Evolutionary conservation across 2,113 vertebrate species (phyloP).

Genomic region (Candoia aspera): DNA sequence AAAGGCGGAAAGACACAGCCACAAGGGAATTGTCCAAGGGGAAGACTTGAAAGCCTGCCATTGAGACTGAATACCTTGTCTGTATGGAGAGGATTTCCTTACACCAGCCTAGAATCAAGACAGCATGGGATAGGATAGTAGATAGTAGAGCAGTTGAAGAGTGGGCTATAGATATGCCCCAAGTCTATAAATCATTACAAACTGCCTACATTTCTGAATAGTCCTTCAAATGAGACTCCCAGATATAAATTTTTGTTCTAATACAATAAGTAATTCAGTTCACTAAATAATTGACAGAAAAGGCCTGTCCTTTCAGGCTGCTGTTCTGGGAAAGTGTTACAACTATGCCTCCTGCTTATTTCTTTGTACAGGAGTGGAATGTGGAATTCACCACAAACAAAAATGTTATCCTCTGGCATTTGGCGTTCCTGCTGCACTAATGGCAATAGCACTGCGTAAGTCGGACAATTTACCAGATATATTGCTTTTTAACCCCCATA

Average conservation of each 20-base stretch:
- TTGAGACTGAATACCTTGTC: neutral
- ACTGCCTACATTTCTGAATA: neutral
- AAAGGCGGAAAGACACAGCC: neutral
- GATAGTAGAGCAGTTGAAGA: neutral
- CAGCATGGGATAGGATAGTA: neutral
- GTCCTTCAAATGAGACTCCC: neutral
- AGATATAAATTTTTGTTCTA: neutral
- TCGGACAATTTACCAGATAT: neutral
- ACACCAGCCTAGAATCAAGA: neutral
- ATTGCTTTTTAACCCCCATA: neutral
- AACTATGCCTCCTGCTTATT: conserved; percentile 6
- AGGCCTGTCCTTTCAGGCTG: neutral
- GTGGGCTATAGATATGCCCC: neutral
- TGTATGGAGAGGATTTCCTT: neutral
- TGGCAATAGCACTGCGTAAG: conserved; percentile 89
- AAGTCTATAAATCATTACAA: neutral
- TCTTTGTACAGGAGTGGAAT: conserved; percentile 77
- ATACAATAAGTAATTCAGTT: neutral
- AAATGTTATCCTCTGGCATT: conserved; percentile 93
- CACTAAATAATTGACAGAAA: neutral
- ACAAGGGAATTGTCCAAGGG: neutral
- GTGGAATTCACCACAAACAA: conserved; percentile 83
- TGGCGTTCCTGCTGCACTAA: conserved; percentile 90
- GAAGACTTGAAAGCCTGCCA: neutral
- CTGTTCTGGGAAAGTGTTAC: neutral